Conservation (phyloP, 2,888 invertebrate species). For the Tenodera sinensis region DNA sequence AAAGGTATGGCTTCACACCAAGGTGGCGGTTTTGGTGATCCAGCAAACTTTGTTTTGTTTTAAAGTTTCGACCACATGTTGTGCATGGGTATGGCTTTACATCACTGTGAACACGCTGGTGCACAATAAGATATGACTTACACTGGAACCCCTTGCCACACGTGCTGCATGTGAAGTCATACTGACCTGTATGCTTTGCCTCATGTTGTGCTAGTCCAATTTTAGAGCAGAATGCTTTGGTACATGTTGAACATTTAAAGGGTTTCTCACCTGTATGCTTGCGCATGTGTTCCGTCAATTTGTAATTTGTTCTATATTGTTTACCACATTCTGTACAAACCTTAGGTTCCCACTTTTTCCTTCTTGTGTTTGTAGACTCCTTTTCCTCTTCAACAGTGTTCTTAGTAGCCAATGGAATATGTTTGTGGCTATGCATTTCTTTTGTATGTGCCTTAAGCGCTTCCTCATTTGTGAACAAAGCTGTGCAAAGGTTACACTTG, state of each 20-base stretch:
- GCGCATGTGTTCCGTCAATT: slow-evolving; percentile 51
- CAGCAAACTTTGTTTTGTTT: slow-evolving; percentile 56
- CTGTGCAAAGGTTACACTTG: slow-evolving; percentile 45
- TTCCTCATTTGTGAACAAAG: slow-evolving; percentile 48
- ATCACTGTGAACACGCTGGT: slow-evolving; percentile 58
- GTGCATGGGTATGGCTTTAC: slow-evolving; percentile 55
- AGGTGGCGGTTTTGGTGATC: slow-evolving; percentile 59
- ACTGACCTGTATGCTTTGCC: slow-evolving; percentile 57
- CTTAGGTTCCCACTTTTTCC: slow-evolving; percentile 46
- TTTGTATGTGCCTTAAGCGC: slow-evolving; percentile 43
- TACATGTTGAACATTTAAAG: slow-evolving; percentile 54
- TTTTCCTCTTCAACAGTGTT: slow-evolving; percentile 1
- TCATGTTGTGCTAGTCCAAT: slow-evolving; percentile 58
- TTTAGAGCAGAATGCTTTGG: slow-evolving; percentile 58
- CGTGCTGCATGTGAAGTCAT: slow-evolving; percentile 54
- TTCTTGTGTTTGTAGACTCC: slow-evolving; percentile 32
- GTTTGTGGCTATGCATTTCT: slow-evolving; percentile 37
- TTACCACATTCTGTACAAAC: slow-evolving; percentile 56
- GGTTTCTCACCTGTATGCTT: slow-evolving; percentile 60
- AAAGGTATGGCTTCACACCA: slow-evolving; percentile 57
- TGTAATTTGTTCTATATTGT: slow-evolving; percentile 54
- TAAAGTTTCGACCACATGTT: slow-evolving; percentile 56
- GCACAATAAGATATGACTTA: slow-evolving; percentile 57
- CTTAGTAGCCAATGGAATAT: neutral
- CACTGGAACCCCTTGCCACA: slow-evolving; percentile 61